Percentiles rank a stretch among this genome's conserved stretches.
Conservation (phyloP, 2,888 invertebrate species). For the Epistrophella euchroma region DNA sequence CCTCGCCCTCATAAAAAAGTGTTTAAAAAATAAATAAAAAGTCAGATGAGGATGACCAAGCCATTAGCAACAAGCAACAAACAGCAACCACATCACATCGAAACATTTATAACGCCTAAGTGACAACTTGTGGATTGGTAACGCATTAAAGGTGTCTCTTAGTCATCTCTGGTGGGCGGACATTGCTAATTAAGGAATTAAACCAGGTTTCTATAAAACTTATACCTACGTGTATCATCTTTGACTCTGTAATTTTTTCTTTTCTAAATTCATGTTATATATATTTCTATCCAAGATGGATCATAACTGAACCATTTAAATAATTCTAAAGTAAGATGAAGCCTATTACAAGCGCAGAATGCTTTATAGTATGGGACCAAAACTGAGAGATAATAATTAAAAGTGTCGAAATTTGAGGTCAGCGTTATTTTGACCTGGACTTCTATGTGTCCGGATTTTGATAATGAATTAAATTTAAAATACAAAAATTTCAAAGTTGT, state of each 20-base stretch:
- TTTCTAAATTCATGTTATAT: no score
- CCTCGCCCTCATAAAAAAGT: conserved; percentile 23
- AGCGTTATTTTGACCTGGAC: background rate
- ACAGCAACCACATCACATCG: background rate
- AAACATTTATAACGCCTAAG: background rate
- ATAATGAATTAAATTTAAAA: background rate
- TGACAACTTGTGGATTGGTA: conserved; percentile 9
- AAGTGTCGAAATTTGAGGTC: background rate
- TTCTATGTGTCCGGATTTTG: background rate
- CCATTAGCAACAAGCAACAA: conserved; percentile 1
- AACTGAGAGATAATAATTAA: background rate
- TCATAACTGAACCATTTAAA: background rate
- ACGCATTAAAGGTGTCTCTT: conserved; percentile 2
- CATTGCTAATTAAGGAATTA: conserved; percentile 6
- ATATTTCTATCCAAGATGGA: background rate
- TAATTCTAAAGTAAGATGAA: background rate
- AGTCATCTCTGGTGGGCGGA: background rate
- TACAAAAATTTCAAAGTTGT: background rate
- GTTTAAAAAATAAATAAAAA: background rate
- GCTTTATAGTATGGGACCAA: background rate
- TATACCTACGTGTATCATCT: background rate
- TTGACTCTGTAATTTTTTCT: background rate
- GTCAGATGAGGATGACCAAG: conserved; percentile 7
- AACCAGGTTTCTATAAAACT: background rate
- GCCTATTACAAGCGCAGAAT: background rate